Conservation (phyloP, 2,797 vertebrate genomes). For the Aldrovandia affinis region DNA sequence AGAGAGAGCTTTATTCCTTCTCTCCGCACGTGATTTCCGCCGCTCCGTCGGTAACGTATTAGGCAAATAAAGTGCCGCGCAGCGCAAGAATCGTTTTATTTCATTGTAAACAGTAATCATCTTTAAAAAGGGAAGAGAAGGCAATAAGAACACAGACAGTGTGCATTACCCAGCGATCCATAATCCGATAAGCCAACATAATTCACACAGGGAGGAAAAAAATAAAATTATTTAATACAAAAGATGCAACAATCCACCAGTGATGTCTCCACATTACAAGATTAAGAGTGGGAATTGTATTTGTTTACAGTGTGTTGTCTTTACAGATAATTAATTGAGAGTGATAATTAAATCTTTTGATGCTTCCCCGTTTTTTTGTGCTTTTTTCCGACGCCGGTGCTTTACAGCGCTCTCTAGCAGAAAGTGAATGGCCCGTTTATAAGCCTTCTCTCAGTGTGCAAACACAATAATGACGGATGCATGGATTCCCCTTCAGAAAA, state of each 20-base stretch:
- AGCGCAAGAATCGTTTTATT: background rate
- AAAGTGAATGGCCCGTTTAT: background rate
- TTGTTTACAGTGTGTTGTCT: background rate
- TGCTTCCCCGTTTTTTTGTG: background rate
- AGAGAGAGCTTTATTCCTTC: background rate
- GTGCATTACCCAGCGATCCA: conserved; percentile 49
- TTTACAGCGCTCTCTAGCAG: background rate
- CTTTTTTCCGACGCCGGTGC: background rate
- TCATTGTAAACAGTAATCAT: conserved; percentile 55
- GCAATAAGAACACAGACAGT: conserved; percentile 61
- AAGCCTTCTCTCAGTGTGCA: background rate
- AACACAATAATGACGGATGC: background rate
- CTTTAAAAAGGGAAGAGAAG: conserved; percentile 60
- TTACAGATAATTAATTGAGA: conserved; percentile 29
- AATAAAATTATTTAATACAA: conserved; percentile 19
- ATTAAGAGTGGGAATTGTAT: conserved; percentile 3
- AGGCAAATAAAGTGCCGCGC: conserved; percentile 8
- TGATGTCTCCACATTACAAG: background rate
- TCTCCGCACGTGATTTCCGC: background rate
- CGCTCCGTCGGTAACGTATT: background rate
- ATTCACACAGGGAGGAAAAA: conserved; percentile 28
- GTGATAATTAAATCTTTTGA: conserved; percentile 11
- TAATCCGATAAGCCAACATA: conserved; percentile 69
- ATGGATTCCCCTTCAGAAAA: background rate
- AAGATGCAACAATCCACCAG: conserved; percentile 5